These are phyloP conservation scores for Galeopsomyia nigrocyanea DNA, from an alignment of 2,888 invertebrate genomes.

Conservation along the genomic window DNA sequence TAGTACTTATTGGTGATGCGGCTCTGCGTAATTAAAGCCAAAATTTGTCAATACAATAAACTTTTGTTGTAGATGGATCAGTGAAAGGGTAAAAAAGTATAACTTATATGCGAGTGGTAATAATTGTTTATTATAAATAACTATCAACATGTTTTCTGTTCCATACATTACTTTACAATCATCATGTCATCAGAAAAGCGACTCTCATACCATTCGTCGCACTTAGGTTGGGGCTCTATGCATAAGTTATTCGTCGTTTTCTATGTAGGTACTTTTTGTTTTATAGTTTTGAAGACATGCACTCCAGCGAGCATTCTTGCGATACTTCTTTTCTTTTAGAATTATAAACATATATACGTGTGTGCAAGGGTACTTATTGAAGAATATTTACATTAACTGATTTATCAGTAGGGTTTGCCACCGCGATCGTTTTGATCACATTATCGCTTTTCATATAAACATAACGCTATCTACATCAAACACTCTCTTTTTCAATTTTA, in stretches of 20 bases:
- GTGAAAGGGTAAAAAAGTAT: background rate
- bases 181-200: slow-evolving; percentile 47
- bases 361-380: slow-evolving; percentile 60
- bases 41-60: no score
- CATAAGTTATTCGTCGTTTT: slow-evolving; percentile 41
- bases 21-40: no score
- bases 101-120: slow-evolving; percentile 53
- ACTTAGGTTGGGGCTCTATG: slow-evolving; percentile 52
- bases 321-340: slow-evolving; percentile 49
- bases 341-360: slow-evolving; percentile 61
- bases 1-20: no score
- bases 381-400: slow-evolving; percentile 62
- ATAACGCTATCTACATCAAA: slow-evolving; percentile 56
- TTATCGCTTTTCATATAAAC: slow-evolving; percentile 46
- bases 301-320: slow-evolving; percentile 38
- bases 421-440: slow-evolving; percentile 50
- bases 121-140: slow-evolving; percentile 65
- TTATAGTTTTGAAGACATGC: slow-evolving; percentile 31
- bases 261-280: slow-evolving; percentile 38
- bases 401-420: slow-evolving; percentile 50
- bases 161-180: slow-evolving; percentile 56
- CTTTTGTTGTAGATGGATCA: no score
- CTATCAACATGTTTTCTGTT: slow-evolving; percentile 60
- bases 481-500: slow-evolving; percentile 45
- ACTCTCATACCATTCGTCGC: slow-evolving; percentile 51